Evolutionary conservation across 2,797 vertebrate species (phyloP), one percentile per base, ranked within the genome.

Genomic region (Helicolenus hilgendorfi): DNA sequence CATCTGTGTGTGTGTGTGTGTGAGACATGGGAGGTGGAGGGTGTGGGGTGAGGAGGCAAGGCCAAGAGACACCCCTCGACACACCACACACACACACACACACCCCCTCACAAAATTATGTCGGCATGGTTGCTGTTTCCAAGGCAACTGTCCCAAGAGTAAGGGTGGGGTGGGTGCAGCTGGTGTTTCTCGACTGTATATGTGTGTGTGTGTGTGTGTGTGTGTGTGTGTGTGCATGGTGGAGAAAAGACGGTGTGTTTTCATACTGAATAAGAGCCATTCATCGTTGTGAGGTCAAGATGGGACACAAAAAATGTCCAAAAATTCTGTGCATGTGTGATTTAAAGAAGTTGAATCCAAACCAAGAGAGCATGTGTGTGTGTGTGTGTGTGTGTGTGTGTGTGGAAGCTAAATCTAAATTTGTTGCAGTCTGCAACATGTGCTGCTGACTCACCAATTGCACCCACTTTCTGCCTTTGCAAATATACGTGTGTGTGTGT

Each of bases 71-170:
- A 90, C 87, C 90, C 89, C 69, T 86, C 36, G 1, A 87, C 86
- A 74, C 72, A 45, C 82, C 63, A 79, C 86, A 72, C 35, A 35
- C 13, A 79, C 86, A 72, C 35, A 35, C 13, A 41, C 82, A 79
- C 76, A 72, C 73, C 35, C 77, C 59, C 77, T 83, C 72, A 77
- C 83, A 93, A 70, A 95, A 95, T 93, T 94, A 91, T 90, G 92
- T 96, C 41, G 86, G 95, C 95, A 96, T 96, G 95, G 92, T 92
- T 96, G 92, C 95, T 79, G 96, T 96, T 96, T 88, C 94, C 95
- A 96, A 86, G 94, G 94, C 91, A 95, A 97, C 96, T 95, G 92
- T 96, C 96, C 96, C 96, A 90, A 88, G 95, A 92, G 94, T 89
- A 90, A 94, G 94, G 94, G 95, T 92, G 95, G 94, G 93, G 95